Conservation (phyloP, 2,888 invertebrate genomes). For the Anarsia innoxiella region DNA sequence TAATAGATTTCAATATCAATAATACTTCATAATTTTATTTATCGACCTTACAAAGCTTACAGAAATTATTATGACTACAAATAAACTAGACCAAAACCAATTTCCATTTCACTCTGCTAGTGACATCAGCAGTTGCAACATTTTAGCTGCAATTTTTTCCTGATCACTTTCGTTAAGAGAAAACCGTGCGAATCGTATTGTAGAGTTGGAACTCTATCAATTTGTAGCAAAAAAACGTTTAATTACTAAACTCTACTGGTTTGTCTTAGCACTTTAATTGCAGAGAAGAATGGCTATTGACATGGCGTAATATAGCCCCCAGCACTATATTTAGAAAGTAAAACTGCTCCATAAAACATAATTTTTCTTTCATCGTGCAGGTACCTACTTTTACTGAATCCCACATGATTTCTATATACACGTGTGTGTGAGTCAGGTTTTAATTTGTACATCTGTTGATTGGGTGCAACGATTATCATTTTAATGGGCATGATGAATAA, state of each 20-base stretch:
- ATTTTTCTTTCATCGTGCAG: not conserved
- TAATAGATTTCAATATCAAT: too few species aligned
- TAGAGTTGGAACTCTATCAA: conserved; percentile 18
- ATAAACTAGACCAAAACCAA: too few species aligned
- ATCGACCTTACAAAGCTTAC: too few species aligned
- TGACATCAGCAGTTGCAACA: too few species aligned
- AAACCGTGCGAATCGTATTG: conserved; percentile 47
- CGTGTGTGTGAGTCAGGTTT: too few species aligned
- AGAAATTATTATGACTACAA: too few species aligned
- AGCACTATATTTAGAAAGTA: conserved; percentile 22
- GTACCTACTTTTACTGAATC: not conserved
- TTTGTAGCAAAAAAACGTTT: conserved; percentile 25
- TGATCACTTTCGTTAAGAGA: conserved; percentile 46
- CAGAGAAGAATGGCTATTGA: conserved; percentile 14
- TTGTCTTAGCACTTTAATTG: conserved; percentile 12
- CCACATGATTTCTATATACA: too few species aligned
- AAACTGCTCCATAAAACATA: conserved; percentile 5
- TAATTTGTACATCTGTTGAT: too few species aligned
- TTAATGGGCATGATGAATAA: too few species aligned
- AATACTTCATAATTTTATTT: too few species aligned
- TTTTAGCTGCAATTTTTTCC: conserved; percentile 22
- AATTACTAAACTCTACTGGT: conserved; percentile 24
- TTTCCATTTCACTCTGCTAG: too few species aligned
- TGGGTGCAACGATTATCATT: too few species aligned
- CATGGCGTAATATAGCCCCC: conserved; percentile 18